phyloP scores from a whole-genome alignment of 1,140 invertebrate species.

The Battus philenor region DNA sequence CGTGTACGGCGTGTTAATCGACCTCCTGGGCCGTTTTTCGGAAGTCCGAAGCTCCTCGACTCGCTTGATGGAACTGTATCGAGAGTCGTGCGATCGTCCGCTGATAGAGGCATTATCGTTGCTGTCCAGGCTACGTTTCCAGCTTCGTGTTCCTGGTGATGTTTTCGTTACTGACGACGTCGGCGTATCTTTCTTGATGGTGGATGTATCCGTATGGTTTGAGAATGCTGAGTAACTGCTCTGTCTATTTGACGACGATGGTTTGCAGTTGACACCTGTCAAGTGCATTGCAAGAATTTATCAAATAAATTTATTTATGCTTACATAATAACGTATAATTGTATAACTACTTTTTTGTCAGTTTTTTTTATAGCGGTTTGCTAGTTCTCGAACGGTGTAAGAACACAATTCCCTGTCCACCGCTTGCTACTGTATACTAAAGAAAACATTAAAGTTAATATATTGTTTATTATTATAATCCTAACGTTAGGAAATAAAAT shows the following conservation, averaged over 20 bases:
- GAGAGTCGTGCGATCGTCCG: slow-evolving; percentile 36
- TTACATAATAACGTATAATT: no score
- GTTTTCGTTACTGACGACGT: slow-evolving; percentile 29
- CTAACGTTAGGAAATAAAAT: neutral
- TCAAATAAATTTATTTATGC: no score
- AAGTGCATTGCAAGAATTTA: no score
- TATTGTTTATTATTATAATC: slow-evolving; percentile 6
- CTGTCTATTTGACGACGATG: slow-evolving; percentile 47
- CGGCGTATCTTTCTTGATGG: slow-evolving; percentile 36
- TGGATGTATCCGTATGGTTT: slow-evolving; percentile 55
- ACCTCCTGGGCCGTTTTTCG: slow-evolving; percentile 32
- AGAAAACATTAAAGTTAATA: no score
- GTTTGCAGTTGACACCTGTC: slow-evolving; percentile 52
- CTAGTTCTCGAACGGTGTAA: no score
- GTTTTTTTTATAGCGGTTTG: no score
- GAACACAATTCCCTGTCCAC: no score
- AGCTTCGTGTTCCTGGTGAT: slow-evolving; percentile 24
- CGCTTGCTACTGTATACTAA: no score
- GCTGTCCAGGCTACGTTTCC: slow-evolving; percentile 46
- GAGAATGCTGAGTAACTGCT: slow-evolving; percentile 70
- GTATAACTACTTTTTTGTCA: no score
- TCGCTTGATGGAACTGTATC: slow-evolving; percentile 37
- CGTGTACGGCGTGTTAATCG: slow-evolving; percentile 18
- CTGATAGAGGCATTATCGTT: slow-evolving; percentile 42
- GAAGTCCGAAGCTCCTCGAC: slow-evolving; percentile 43